Base-by-base conservation (phyloP, 2,888 invertebrate species). In the Chloroclystis v-ata region DNA sequence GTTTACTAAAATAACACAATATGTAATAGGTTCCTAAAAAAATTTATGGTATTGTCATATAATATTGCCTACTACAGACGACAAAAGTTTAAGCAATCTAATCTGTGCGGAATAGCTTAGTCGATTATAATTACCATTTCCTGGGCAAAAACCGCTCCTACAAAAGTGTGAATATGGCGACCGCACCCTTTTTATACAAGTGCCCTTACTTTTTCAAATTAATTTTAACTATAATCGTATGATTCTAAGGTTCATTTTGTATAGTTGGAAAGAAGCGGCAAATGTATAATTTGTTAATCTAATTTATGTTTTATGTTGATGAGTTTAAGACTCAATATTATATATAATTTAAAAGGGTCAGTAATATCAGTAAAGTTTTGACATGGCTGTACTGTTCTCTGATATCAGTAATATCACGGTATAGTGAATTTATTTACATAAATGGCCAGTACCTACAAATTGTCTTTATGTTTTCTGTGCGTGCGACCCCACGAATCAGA, bases 391-490 rank as follows among this genome's bases (percentile, higher is more conserved):
- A 11, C 20, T 33, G 12, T 12, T 28, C 29, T 72, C 69, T 68
- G 61, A 69, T 75, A 12, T 80, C 78, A 77, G 74, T 83, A 81
- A 82, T 76, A 77, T 72, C 74, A 73, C 62, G 75, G 75, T 83
- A 82, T 80, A 76, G 79, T 85, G 65, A 78, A 78, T 79, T 78
- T 82, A 86, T 87, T 86, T 84, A 87, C 86, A 86, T 85, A 85
- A 87, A 86, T 82, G 82, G 78, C 77, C 72, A 72, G 74, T 75
- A 79, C 72, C 74, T 74, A 82, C 82, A 82, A 82, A 83, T 85
- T 84, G 82, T 85, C 83, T 86, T 83, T 81, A 85, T 80, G 83
- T 82, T 82, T 77, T 80, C 73, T 77, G 85, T 87, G 87, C 85
- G 87, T 86, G 87, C 82, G 81, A 77, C 79, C 84, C 82, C 72